These are phyloP conservation scores for Marmota monax DNA, from an alignment of 2,113 vertebrate species.

Conservation along the genomic window DNA sequence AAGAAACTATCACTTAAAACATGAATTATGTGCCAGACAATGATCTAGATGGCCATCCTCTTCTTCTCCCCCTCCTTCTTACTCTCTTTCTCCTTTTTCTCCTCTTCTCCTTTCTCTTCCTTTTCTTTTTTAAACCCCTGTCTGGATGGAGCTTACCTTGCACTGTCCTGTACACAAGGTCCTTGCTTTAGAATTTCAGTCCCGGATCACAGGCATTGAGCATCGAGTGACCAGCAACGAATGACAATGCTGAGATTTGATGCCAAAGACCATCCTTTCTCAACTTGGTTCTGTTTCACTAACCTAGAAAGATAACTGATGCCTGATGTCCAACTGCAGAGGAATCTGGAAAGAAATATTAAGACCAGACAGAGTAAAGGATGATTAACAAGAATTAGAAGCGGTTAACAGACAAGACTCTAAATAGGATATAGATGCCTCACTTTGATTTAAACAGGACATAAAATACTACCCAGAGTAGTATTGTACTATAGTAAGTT, in stretches of 20 bases:
- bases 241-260: neutral
- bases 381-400: neutral
- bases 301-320: neutral
- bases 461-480: neutral
- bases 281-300: neutral
- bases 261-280: neutral
- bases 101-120: too few relatives aligned
- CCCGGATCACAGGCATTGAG: neutral
- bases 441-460: neutral
- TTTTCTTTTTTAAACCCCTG: neutral
- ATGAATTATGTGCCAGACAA: neutral
- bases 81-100: neutral
- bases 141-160: neutral
- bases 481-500: neutral
- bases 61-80: too few relatives aligned
- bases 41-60: neutral
- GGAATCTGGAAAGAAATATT: neutral
- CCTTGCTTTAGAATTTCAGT: neutral
- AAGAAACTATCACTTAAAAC: neutral
- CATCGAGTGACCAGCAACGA: neutral
- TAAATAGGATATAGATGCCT: neutral
- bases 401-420: neutral
- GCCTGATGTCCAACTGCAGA: neutral
- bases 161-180: too few relatives aligned
- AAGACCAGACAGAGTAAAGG: constrained; percentile 11